Conservation (phyloP, 2,113 vertebrate genomes). For the Grus americana region DNA sequence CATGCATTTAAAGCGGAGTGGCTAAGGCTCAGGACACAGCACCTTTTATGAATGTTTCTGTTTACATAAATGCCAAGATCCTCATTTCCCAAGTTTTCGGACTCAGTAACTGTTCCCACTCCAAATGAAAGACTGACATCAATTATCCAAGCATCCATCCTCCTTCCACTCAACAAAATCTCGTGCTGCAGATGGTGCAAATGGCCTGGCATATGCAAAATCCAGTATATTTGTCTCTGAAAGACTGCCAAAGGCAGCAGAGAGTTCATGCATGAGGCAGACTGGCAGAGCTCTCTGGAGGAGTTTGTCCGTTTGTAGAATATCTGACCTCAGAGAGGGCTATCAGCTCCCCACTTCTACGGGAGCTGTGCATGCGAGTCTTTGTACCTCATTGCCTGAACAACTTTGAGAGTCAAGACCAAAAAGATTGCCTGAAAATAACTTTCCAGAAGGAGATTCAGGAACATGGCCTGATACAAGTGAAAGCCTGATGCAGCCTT, state of each 20-base stretch:
- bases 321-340: background rate
- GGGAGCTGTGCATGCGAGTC: background rate
- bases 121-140: background rate
- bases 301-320: background rate
- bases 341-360: background rate
- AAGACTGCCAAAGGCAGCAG: background rate
- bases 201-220: background rate
- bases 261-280: background rate
- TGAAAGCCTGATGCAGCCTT: background rate
- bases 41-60: background rate
- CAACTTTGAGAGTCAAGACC: background rate
- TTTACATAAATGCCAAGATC: background rate
- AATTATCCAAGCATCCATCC: background rate
- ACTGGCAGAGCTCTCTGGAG: background rate
- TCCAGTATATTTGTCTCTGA: background rate
- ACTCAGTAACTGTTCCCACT: background rate
- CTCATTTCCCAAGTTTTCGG: background rate
- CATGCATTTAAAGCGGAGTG: background rate
- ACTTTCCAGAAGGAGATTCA: background rate
- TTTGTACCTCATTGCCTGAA: background rate
- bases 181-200: background rate
- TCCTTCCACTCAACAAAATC: background rate
- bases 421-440: background rate
- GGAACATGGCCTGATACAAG: background rate
- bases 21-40: background rate